These are phyloP conservation scores for Nematostella vectensis DNA, from an alignment of 92 coral and sea anemone species.

Conservation along the genomic window DNA sequence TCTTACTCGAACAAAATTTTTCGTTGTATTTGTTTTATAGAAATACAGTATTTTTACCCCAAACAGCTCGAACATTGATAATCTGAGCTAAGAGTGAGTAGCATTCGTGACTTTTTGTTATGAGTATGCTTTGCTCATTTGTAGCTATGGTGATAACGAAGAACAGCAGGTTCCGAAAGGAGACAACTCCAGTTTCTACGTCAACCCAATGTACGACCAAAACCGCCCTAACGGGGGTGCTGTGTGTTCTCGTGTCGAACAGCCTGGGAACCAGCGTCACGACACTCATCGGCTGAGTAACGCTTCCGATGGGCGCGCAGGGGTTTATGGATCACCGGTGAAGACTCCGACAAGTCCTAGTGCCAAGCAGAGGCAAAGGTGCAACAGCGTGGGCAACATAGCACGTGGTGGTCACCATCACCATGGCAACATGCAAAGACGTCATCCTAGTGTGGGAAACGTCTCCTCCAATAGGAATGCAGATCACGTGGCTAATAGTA, in stretches of 20 bases:
- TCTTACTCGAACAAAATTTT: too few relatives aligned
- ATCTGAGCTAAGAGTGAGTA: too few relatives aligned
- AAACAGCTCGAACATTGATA: too few relatives aligned
- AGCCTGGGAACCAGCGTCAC: neutral
- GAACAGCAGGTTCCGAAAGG: slow-evolving; percentile 30
- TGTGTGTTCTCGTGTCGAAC: neutral
- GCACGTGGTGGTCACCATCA: slow-evolving; percentile 30
- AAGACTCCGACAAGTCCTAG: neutral
- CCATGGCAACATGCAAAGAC: slow-evolving; percentile 16
- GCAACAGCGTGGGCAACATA: slow-evolving; percentile 54
- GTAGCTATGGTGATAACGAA: slow-evolving; percentile 31
- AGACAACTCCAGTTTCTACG: slow-evolving; percentile 33
- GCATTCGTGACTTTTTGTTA: too few relatives aligned
- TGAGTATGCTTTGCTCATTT: too few relatives aligned
- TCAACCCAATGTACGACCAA: slow-evolving; percentile 47
- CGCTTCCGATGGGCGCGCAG: slow-evolving; percentile 18
- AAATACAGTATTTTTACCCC: too few relatives aligned
- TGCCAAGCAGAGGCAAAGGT: slow-evolving; percentile 16
- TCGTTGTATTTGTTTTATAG: too few relatives aligned
- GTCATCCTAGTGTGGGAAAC: slow-evolving; percentile 64
- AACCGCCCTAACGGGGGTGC: slow-evolving; percentile 13
- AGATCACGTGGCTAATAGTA: slow-evolving; percentile 9
- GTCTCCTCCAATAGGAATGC: slow-evolving; percentile 18
- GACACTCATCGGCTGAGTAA: slow-evolving; percentile 18
- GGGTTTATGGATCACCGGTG: slow-evolving; percentile 9